These are phyloP conservation scores for Argyrosomus japonicus DNA, from an alignment of 2,113 vertebrate genomes.

Conservation along the genomic window DNA sequence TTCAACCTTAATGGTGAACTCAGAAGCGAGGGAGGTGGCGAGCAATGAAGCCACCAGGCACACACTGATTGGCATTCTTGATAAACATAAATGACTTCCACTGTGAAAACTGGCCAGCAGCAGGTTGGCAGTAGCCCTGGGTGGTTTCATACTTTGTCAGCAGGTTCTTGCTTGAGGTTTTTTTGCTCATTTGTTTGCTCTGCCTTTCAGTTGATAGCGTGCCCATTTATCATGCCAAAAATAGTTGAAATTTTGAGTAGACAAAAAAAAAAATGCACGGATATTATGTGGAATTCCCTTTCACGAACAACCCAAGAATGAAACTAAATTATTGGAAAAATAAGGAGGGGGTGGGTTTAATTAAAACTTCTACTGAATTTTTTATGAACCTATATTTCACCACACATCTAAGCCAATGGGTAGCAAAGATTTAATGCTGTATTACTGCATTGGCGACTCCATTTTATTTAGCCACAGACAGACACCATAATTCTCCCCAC, in stretches of 20 bases:
- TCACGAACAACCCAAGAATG: constrained; percentile 58
- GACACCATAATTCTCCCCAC: constrained; percentile 43
- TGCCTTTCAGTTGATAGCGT: constrained; percentile 21
- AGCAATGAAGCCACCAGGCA: constrained; percentile 46
- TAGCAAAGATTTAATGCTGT: constrained; percentile 43
- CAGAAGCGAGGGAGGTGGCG: constrained; percentile 9
- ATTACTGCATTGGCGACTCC: constrained; percentile 11
- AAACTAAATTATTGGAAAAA: constrained; percentile 64
- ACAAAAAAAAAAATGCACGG: not conserved
- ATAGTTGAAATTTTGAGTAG: not conserved
- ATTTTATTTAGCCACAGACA: constrained; percentile 46
- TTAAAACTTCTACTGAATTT: constrained; percentile 58
- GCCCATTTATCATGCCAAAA: constrained; percentile 47
- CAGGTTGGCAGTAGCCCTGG: constrained; percentile 34
- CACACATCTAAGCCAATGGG: constrained; percentile 46
- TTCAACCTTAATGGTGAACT: not conserved
- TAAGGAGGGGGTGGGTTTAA: constrained; percentile 42
- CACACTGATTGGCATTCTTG: constrained; percentile 80
- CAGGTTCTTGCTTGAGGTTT: constrained; percentile 40
- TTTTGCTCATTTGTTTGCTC: constrained; percentile 75
- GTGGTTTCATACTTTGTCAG: constrained; percentile 45
- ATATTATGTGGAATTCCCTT: constrained; percentile 32
- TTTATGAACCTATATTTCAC: constrained; percentile 70
- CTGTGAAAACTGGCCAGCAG: constrained; percentile 61
- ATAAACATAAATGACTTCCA: constrained; percentile 79